Conservation (phyloP, 2,888 invertebrate species). For the Clivina fossor region DNA sequence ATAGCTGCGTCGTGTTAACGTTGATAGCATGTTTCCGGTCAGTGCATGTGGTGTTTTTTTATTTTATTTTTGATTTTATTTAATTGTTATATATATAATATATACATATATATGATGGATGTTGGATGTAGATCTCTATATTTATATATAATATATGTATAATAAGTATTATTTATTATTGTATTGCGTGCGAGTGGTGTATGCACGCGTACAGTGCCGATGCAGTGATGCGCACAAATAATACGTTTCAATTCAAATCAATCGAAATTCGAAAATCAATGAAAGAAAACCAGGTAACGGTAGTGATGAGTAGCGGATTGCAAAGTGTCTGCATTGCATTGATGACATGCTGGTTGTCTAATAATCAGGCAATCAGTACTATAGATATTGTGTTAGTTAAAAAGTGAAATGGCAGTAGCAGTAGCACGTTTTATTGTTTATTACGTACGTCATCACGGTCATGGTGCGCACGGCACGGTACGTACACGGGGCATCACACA, state of each 20-base stretch:
- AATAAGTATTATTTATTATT: background rate
- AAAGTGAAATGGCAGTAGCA: background rate
- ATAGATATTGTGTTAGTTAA: too few relatives aligned
- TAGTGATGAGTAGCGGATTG: too few relatives aligned
- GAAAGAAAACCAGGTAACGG: too few relatives aligned
- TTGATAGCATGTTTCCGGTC: conserved; percentile 32
- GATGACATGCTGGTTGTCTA: conserved; percentile 11
- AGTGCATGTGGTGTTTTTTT: conserved; percentile 30
- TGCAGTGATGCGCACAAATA: background rate
- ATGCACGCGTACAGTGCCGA: conserved; percentile 2
- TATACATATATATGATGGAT: conserved; percentile 1
- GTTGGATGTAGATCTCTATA: too few relatives aligned
- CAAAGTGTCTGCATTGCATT: conserved; percentile 3
- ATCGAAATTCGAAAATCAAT: too few relatives aligned
- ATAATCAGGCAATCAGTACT: too few relatives aligned
- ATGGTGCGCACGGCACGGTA: conserved; percentile 6
- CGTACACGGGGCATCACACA: conserved; percentile 18
- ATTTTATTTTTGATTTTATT: conserved; percentile 15
- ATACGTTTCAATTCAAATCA: conserved; percentile 3
- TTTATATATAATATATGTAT: conserved; percentile 12
- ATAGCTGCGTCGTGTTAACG: conserved; percentile 29
- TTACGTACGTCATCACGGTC: too few relatives aligned
- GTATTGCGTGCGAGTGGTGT: conserved; percentile 6
- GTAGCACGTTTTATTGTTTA: too few relatives aligned
- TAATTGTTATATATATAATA: conserved; percentile 5